Base-by-base conservation (phyloP, 2,888 invertebrate species). In the Carcina quercana region DNA sequence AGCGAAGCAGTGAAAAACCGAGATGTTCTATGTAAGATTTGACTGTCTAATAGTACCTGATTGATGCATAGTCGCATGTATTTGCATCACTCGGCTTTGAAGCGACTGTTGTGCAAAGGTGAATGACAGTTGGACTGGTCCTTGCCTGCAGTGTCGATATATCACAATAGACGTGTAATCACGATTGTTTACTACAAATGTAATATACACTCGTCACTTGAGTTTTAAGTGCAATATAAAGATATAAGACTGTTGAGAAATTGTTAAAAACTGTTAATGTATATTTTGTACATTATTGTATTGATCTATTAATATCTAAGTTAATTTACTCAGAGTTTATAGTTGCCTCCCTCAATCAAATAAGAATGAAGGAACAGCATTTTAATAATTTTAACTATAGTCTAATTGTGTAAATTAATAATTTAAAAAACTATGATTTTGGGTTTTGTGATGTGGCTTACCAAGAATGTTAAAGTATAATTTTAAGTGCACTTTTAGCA, bases 161-260 rank as follows among this genome's bases (percentile, higher is more conserved):
- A 31, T 31, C 25, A 31, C 17, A 25, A 19, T 19, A 15, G 5
- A 25, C 5, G 12, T 21, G 14, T 20, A 21, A 14, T n/a, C 21
- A 21, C 20, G 20, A 15, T 30, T 24, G 5, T 11, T 11, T 12
- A 25, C 12, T 15, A 13, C 21, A 15, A 29, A 15, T 28, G 25
- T 13, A 33, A 30, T 25, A n/a, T 27, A 34, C 28, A 28, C 37
- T 34, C 34, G 34, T 31, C 37, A 28, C 30, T 34, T 31, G 34
- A 37, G 28, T 33, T 37, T 28, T 31, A 37, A 37, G 82, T 83
- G 83, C 83, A 83, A 83, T 83, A 64, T 73, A 75, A 78, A 72
- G 67, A 60, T 80, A 78, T 79, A 78, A 80, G 82, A 83, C 82
- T 83, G 82, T 83, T 83, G 70, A 76, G 75, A 73, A 65, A 75